These are phyloP conservation scores for Rugalucina vietnamica DNA, from an alignment of 2,888 invertebrate genomes.

Conservation along the genomic window DNA sequence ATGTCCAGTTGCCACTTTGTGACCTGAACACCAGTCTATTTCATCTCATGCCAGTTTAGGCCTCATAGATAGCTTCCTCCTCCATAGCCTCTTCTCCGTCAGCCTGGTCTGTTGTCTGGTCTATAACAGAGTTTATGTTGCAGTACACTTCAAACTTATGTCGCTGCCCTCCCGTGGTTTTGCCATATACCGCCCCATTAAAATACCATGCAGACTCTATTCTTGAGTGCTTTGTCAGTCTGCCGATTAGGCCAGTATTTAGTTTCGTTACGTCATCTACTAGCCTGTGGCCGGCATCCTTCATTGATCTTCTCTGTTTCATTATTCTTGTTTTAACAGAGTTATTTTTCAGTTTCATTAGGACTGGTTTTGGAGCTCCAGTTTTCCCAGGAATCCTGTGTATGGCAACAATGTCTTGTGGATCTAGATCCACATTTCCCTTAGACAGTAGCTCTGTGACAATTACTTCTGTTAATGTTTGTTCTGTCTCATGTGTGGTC, in stretches of 20 bases:
- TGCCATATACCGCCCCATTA: slow-evolving; percentile 15
- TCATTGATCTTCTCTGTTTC: slow-evolving; percentile 5
- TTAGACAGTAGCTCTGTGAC: neutral
- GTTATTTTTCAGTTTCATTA: slow-evolving; percentile 12
- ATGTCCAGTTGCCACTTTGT: no score
- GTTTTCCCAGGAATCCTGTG: slow-evolving; percentile 18
- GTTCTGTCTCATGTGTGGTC: neutral
- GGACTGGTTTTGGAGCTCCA: neutral
- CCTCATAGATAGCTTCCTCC: no score
- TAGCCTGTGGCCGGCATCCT: neutral
- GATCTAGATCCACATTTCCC: neutral
- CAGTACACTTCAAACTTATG: slow-evolving; percentile 11
- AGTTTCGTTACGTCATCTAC: slow-evolving; percentile 21
- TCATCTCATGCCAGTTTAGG: no score
- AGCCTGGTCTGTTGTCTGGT: no score
- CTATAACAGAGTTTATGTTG: neutral
- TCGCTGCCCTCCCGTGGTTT: neutral
- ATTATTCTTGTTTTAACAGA: slow-evolving; percentile 2
- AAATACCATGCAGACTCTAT: slow-evolving; percentile 28
- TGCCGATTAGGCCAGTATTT: slow-evolving; percentile 14
- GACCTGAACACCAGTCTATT: no score
- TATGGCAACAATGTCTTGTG: neutral
- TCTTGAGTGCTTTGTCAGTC: neutral
- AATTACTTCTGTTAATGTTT: neutral
- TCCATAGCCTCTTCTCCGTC: no score